Evolutionary conservation across 1,140 invertebrate species (phyloP), one percentile per base, ranked within the genome.

Genomic region (Ladona fulva): DNA sequence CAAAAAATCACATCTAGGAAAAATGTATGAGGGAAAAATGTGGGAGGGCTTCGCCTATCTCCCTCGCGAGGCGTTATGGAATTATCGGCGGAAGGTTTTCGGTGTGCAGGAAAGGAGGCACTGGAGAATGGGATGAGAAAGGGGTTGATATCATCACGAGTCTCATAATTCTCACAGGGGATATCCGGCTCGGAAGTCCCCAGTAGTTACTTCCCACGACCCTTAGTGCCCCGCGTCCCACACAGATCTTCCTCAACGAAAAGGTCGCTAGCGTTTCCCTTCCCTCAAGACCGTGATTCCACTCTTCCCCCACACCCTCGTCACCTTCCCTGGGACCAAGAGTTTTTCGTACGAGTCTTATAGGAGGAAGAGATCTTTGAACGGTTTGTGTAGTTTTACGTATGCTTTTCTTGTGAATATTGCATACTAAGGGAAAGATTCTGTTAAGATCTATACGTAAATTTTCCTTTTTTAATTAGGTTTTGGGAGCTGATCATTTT

Each of bases 1-100:
- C 24, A 42, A 37, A 66, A 66, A 66, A 22, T 66, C 52, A 22
- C 52, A 66, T 66, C 52, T 66, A 22, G n/a, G 52, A 22, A 66
- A 44, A 77, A 24, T 19, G n/a, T 24, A 10, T 19, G 52, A 66
- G 52, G 52, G n/a, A 66, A 66, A 52, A 66, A 66, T 66, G 52
- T 66, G 29, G 29, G 29, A 37, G 1, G 29, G 29, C 29, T 37
- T 37, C 29, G 29, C n/a, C 52, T 66, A 16, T 66, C 52, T 22
- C 3, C 3, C 52, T 24, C 66, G 77, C 25, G 66, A 24, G 77
- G 77, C 52, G 77, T 77, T 77, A 74, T 77, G 52, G 77, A 77
- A 66, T 74, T 74, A 77, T 74, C 24, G 77, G 52, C 14, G 52
- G 44, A 19, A 52, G 44, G 44, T 10, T 52, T 52, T 52, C 10